Base-by-base conservation (phyloP, 2,888 invertebrate genomes). In the Busseola fusca region DNA sequence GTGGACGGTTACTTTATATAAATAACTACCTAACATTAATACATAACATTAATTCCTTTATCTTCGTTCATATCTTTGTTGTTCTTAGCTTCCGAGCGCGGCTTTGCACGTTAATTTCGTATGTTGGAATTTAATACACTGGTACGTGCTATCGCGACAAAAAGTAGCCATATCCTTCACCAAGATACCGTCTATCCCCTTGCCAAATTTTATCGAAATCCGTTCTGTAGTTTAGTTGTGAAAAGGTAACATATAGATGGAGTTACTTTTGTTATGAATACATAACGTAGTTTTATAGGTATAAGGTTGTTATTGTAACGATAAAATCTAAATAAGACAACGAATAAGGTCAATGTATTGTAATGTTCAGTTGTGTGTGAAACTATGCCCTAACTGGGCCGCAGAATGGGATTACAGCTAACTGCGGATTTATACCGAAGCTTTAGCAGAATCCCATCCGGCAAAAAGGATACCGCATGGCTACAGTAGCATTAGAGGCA, bases 381-480 rank as follows among this genome's bases (percentile, higher is more conserved):
- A 92, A 91, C 89, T 89, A 89, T 87, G 86, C 82, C 88, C 87
- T 88, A 90, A 91, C 90, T 88, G 85, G 86, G 86, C 90, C 89
- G 81, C 75, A 74, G 88, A 90, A 92, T 93, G 82, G 91, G 93
- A 93, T 95, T 93, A 94, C 91, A 89, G 84, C 88, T 92, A 93
- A 92, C 91, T 90, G 88, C 89, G 92, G 92, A 93, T 93, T 94
- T 95, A 94, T 93, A 87, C 91, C 83, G 88, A 87, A 93, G 93
- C 91, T 94, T 92, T 91, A 88, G 86, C 84, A 81, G 89, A 92
- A 93, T 92, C 91, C 92, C 87, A 76, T 83, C 85, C 90, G 90
- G 90, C 91, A 90, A 90, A 92, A 90, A 90, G 91, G 91, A 91
- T 89, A 86, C 86, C 84, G 82, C 85, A 78, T 85, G 87, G 86